Percentiles rank a stretch among this genome's conserved stretches.
phyloP scores from a whole-genome alignment of 2,888 invertebrate genomes.

The Drosophila anomalata region DNA sequence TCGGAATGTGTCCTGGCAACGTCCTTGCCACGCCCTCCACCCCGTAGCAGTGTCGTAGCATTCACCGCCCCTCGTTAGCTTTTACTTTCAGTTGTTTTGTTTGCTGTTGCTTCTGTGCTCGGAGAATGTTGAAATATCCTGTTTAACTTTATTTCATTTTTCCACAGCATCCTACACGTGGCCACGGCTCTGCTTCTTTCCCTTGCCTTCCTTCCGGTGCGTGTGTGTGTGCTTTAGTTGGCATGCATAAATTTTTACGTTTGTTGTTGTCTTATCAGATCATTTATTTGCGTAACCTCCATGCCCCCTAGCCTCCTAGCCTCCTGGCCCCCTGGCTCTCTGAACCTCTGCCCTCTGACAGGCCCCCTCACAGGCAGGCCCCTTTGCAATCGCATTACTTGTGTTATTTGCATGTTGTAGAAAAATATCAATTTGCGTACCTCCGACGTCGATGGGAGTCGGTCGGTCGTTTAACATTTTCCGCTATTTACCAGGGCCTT shows the following conservation, averaged over 20 bases:
- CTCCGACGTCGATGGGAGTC: slow-evolving; percentile 59
- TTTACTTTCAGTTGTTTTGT: slow-evolving; percentile 72
- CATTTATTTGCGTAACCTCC: slow-evolving; percentile 57
- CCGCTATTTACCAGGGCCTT: slow-evolving; percentile 76
- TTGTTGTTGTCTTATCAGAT: slow-evolving; percentile 79
- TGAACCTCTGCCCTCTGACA: neutral
- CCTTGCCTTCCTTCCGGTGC: slow-evolving; percentile 13
- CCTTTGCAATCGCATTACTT: slow-evolving; percentile 60
- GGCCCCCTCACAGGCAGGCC: neutral
- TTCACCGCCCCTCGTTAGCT: slow-evolving; percentile 36
- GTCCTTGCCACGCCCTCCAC: slow-evolving; percentile 49
- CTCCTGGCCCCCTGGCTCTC: too few species aligned
- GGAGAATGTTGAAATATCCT: slow-evolving; percentile 73
- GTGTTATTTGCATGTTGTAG: slow-evolving; percentile 77
- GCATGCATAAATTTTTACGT: slow-evolving; percentile 77
- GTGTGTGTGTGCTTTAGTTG: slow-evolving; percentile 58
- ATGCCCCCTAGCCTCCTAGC: neutral
- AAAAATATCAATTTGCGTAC: slow-evolving; percentile 77
- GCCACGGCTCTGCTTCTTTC: slow-evolving; percentile 13
- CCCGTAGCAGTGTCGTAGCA: neutral
- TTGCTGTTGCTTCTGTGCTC: slow-evolving; percentile 43
- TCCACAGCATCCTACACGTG: slow-evolving; percentile 78
- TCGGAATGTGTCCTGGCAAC: slow-evolving; percentile 74
- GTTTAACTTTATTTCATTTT: slow-evolving; percentile 78
- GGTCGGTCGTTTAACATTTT: slow-evolving; percentile 72